phyloP scores from a whole-genome alignment of 2,797 vertebrate genomes.

The Platalea minor region DNA sequence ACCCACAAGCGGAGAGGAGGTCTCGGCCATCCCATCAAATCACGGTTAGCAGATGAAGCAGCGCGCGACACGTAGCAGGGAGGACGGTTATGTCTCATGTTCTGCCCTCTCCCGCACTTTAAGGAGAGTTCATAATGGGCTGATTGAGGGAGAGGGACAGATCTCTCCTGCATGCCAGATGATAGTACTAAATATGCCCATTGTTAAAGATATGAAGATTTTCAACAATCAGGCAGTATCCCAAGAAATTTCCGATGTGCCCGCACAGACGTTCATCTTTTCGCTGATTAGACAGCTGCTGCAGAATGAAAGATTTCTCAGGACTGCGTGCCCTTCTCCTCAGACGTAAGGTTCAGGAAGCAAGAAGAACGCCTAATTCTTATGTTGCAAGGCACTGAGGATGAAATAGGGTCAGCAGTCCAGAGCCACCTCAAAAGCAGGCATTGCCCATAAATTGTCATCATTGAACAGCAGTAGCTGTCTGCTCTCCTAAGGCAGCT shows the following conservation, averaged over 20 bases:
- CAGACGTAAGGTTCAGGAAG: neutral
- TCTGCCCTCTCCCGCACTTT: neutral
- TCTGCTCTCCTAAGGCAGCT: neutral
- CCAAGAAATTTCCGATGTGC: neutral
- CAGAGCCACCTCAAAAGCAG: neutral
- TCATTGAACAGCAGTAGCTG: neutral
- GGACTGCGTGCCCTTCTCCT: neutral
- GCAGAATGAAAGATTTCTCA: neutral
- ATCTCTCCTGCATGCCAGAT: neutral
- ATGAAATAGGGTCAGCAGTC: neutral
- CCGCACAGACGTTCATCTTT: neutral
- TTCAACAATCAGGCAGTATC: neutral
- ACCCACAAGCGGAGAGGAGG: neutral
- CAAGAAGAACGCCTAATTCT: neutral
- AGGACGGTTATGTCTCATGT: rapidly evolving
- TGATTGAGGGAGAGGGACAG: neutral
- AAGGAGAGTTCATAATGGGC: neutral
- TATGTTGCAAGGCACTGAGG: neutral
- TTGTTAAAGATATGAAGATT: neutral
- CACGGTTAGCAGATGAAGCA: rapidly evolving
- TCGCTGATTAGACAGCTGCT: neutral
- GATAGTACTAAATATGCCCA: neutral
- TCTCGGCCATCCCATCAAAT: neutral
- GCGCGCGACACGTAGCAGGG: rapidly evolving
- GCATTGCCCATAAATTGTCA: neutral